Base-by-base conservation (phyloP, 2,113 vertebrate species). In the Cynocephalus volans region DNA sequence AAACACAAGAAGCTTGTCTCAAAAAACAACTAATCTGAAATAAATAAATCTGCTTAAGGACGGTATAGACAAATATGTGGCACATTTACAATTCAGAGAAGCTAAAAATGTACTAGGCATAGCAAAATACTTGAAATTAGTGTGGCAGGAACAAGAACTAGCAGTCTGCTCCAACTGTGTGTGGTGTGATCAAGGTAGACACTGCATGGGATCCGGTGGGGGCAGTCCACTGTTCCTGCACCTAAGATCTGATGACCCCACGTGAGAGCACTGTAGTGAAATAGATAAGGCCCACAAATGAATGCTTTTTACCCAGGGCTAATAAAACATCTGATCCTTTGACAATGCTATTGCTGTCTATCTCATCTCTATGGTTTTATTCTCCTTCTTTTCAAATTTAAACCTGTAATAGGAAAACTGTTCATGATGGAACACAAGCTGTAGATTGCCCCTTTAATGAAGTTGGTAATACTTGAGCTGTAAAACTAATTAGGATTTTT, bases 311-410 rank as follows among this genome's bases (percentile, higher is more conserved):
- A 90, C 65, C 10, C 17, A 41, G 1, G 36, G 45, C n/a, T 76
- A 65, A 50, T 50, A 45, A 58, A 58, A 65, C 56, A 79, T 1
- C 3, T 18, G 19, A 50, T 24, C 21, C 19, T 60, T 79, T n/a
- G 6, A 28, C n/a, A 48, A 76, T 15, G 19, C 64, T 54, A 45
- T 23, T 50, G 28, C 45, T 50, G 33, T 31, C 26, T 87, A 58
- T 23, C 90, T 79, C 41, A 48, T 70, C 41, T 52, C 56, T 54
- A 14, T 14, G 69, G 7, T 67, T 76, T 48, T 70, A 50, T 60
- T 93, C 31, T 76, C 48, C 50, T 73, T 62, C 41, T 45, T 54
- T 90, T 88, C 82, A 88, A 62, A 96, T 72, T 65, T 77, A 76
- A 77, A 92, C 28, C n/a, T 17, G 6, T 18, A 41, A 50, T 4